These are phyloP conservation scores for Microhierax caerulescens DNA, from an alignment of 2,797 vertebrate species.

Conservation along the genomic window DNA sequence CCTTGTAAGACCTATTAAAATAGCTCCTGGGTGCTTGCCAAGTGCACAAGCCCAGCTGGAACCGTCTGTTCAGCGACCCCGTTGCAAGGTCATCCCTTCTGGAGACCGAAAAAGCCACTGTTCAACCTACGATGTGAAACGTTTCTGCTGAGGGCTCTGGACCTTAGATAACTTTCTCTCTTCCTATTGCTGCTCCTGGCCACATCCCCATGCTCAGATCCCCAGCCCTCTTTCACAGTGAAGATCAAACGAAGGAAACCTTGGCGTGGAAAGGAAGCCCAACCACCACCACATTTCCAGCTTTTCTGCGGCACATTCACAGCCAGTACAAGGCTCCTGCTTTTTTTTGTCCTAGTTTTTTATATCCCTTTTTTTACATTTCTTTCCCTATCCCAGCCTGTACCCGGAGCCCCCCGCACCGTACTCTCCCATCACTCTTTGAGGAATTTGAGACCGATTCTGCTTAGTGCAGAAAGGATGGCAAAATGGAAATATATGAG, in stretches of 20 bases:
- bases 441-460: background rate
- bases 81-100: constrained; percentile 2
- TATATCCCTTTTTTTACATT: fast-evolving
- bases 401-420: fast-evolving
- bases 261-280: background rate
- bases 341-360: background rate
- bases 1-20: constrained; percentile 4
- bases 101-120: background rate
- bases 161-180: background rate
- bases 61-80: background rate
- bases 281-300: fast-evolving
- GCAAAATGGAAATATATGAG: background rate
- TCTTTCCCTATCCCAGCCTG: background rate
- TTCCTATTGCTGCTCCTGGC: fast-evolving
- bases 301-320: background rate
- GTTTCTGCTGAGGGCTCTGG: fast-evolving
- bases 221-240: fast-evolving
- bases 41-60: background rate
- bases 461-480: background rate
- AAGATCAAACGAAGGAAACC: background rate
- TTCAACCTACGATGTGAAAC: fast-evolving
- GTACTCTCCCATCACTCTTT: fast-evolving
- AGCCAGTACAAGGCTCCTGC: background rate
- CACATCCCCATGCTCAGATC: fast-evolving
- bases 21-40: constrained; percentile 36